Conservation (phyloP, 2,888 invertebrate species). For the Ormyrus rosae region DNA sequence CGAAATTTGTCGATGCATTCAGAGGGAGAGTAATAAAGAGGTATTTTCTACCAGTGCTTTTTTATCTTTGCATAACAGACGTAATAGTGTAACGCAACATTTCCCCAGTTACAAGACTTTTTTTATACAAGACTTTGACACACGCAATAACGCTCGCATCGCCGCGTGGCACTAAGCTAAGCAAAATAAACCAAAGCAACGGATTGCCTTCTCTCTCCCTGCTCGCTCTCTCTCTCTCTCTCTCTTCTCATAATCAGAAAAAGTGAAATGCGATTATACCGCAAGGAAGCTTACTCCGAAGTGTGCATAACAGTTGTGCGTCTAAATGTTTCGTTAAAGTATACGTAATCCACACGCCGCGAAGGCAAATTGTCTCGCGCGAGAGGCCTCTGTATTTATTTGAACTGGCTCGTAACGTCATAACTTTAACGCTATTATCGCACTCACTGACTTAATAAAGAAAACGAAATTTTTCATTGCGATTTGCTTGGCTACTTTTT, state of each 20-base stretch:
- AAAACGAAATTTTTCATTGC: background rate
- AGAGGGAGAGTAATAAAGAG: too few species aligned
- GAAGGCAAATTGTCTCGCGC: conserved; percentile 30
- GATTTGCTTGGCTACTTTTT: too few species aligned
- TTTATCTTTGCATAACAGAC: conserved; percentile 46
- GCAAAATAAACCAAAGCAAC: conserved; percentile 21
- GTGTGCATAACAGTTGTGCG: conserved; percentile 27
- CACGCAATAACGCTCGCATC: background rate
- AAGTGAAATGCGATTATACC: conserved; percentile 52
- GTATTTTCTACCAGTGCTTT: background rate
- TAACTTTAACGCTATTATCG: conserved; percentile 8
- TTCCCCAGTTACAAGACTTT: conserved; percentile 4
- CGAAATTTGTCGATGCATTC: too few species aligned
- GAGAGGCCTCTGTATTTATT: background rate
- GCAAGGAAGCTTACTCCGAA: conserved; percentile 28
- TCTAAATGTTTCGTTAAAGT: conserved; percentile 28
- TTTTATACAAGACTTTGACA: conserved; percentile 23
- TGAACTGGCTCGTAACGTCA: background rate
- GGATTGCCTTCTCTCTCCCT: background rate
- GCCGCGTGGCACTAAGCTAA: background rate
- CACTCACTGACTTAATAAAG: conserved; percentile 7
- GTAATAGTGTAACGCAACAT: conserved; percentile 37
- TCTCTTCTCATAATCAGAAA: conserved; percentile 43
- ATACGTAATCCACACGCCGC: conserved; percentile 32
- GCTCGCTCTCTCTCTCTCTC: too few species aligned